A percentile compares a stretch with the other conserved stretches of the same genome.
phyloP scores from a whole-genome alignment of 2,113 vertebrate genomes.

The Petaurus breviceps region DNA sequence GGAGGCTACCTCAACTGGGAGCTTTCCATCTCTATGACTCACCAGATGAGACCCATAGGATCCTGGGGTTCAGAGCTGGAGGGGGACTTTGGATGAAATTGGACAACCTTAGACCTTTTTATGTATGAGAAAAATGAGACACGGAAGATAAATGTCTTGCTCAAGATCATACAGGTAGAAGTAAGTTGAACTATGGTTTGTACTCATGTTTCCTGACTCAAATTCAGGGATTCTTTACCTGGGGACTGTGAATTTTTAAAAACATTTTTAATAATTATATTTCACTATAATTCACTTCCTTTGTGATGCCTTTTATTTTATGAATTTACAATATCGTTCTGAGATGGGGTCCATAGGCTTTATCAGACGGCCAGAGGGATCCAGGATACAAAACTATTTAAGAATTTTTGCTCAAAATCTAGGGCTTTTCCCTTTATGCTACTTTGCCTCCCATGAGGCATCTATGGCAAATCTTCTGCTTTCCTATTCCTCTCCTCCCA shows the following conservation, averaged over 20 bases:
- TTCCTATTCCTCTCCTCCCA: neutral
- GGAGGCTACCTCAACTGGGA: neutral
- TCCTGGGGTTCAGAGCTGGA: neutral
- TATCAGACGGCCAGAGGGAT: neutral
- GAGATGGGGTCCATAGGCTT: neutral
- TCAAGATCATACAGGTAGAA: neutral
- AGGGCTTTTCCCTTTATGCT: neutral
- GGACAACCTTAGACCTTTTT: neutral
- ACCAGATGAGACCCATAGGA: neutral
- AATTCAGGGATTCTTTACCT: neutral
- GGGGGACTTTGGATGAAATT: neutral
- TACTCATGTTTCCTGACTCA: neutral
- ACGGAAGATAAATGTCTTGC: neutral
- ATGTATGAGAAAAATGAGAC: neutral
- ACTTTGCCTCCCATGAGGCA: neutral
- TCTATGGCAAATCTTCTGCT: neutral
- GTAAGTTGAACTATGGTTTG: neutral
- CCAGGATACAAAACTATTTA: neutral
- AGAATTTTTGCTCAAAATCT: neutral
- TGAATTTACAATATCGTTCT: neutral
- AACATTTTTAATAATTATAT: neutral
- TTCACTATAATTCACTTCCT: neutral
- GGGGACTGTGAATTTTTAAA: neutral
- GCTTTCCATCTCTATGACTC: neutral
- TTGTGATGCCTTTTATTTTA: neutral